Base-by-base conservation (phyloP, 1,140 invertebrate genomes). In the Formica exsecta region DNA sequence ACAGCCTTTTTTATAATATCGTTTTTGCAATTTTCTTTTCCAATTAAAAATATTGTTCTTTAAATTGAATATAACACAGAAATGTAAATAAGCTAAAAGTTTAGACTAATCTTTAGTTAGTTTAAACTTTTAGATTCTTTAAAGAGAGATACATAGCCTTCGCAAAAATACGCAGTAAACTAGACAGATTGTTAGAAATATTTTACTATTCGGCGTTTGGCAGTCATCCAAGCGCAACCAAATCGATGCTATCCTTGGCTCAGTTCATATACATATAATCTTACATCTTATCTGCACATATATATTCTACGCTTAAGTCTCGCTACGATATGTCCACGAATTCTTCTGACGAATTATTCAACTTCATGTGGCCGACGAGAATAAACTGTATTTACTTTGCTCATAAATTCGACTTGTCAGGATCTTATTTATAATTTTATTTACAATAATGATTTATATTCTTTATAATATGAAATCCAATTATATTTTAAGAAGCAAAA, bases 171-270 rank as follows among this genome's bases (percentile, higher is more conserved):
- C 44, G 13, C 64, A 2, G 32, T 59, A 41, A 48, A 32, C 6
- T n/a, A 16, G 38, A 48, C 75, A 48, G 38, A 76, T 73, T 29
- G 61, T n/a, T 36, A 29, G 66, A 86, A 44, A 64, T 75, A 62
- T 44, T 48, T 86, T 75, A 79, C 85, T 85, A 59, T 91, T 92
- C 73, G 64, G 38, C 32, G 74, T 86, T 92, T 93, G 93, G 92
- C 92, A 92, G 51, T 64, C 79, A 79, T 91, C 93, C 93, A 93
- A 93, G 86, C 88, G 87, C 90, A 91, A 89, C 86, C 90, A 90
- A 87, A 93, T 92, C 91, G 88, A 93, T 93, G 88, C 87, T 92
- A 87, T 32, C 89, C 89, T 93, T 92, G 89, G 86, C 91, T 88
- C 44, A 74, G 22, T 32, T 76, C 65, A 48, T 25, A 62, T 85